Base-by-base conservation (phyloP, 2,888 invertebrate genomes). In the Hydropsyche betteni region DNA sequence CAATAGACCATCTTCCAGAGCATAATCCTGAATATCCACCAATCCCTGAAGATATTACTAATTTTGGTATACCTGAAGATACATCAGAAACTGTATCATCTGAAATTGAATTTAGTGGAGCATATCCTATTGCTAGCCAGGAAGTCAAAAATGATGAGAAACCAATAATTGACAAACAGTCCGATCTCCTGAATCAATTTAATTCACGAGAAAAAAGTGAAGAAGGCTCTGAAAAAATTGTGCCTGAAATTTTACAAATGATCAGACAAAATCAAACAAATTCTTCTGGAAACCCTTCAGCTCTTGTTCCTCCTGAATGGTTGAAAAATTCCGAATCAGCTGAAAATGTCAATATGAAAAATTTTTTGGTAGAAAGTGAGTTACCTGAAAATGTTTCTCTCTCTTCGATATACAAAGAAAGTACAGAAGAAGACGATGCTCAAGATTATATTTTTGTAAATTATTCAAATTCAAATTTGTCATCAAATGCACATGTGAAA, bases 21-120 rank as follows among this genome's bases (percentile, higher is more conserved):
- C 81, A 82, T 76, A 88, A 88, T 82, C 88, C 88, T 0, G 88
- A 87, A 3, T 88, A 88, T 82, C 88, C 88, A 1, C 86, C 86
- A 0, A 82, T 88, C 74, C 86, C 87, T 4, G 88, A 88, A 76
- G 85, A 88, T 74, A 86, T 88, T 81, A 86, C 85, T 76, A 79
- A 79, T 61, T 79, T 80, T n/a, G 80, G 83, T 75, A 82, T 53
- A 81, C 80, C 74, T 81, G 83, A 70, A 76, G 80, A 12, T 74
- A 51, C 79, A 69, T 58, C 36, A 36, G 72, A 38, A 38, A 24
- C 72, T 0, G 36, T 14, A 38, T 72, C 72, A 55, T 72, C 72
- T 50, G 79, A 79, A 75, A 38, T 76, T 50, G 79, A 79, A 51
- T 77, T 75, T 50, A 75, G 74, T 64, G 76, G 76, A 33, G 76